Evolutionary conservation across 37 sponge, comb jelly and placozoan species (phyloP).

Genomic region (Crambe crambe): DNA sequence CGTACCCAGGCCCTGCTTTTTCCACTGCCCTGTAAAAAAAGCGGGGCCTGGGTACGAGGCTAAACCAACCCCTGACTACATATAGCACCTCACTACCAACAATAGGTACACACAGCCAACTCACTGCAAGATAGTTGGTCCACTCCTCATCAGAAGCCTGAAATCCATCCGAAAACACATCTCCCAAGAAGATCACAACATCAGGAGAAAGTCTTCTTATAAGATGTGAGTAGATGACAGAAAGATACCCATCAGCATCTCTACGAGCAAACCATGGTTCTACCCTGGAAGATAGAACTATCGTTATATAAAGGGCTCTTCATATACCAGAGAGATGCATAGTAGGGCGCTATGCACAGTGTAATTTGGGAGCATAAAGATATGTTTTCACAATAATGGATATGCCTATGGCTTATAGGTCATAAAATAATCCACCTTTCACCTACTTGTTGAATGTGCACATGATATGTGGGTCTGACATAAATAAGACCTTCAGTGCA

Average conservation of each 20-base stretch:
- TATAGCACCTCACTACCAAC: too few species aligned
- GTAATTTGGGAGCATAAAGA: too few species aligned
- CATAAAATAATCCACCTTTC: too few species aligned
- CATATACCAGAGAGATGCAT: conserved; percentile 9
- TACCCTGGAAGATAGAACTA: not conserved
- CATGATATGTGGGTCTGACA: conserved; percentile 16
- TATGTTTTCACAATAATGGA: too few species aligned
- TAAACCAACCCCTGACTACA: too few species aligned
- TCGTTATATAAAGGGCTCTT: too few species aligned
- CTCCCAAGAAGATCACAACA: conserved; percentile 34
- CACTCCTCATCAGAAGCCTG: conserved; percentile 28
- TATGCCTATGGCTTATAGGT: too few species aligned
- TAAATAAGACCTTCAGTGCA: not conserved
- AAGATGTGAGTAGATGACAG: not conserved
- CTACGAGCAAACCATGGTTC: conserved; percentile 45
- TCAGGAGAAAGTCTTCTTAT: not conserved
- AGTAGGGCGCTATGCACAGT: too few species aligned
- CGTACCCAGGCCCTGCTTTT: too few species aligned
- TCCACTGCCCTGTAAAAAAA: too few species aligned
- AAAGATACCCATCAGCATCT: conserved; percentile 52
- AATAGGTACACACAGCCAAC: too few species aligned
- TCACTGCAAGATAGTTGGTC: conserved; percentile 35
- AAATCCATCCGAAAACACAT: conserved; percentile 51
- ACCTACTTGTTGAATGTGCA: conserved; percentile 6
- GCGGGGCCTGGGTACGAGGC: too few species aligned